A percentile compares a stretch with the other conserved stretches of the same genome.
These are phyloP conservation scores for Coenonympha arcania DNA, from an alignment of 2,888 invertebrate species.

Conservation along the genomic window DNA sequence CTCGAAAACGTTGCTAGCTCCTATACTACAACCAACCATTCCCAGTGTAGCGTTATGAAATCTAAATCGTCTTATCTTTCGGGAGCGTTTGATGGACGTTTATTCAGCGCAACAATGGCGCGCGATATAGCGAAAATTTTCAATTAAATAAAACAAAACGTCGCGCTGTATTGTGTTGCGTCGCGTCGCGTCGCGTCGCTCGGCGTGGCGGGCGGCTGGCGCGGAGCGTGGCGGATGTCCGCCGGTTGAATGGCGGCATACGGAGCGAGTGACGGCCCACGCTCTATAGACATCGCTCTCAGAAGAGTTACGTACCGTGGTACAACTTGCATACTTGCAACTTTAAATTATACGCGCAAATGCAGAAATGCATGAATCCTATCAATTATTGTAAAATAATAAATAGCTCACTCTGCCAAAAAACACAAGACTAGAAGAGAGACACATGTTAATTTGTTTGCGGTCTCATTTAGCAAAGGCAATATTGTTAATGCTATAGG, in stretches of 20 bases:
- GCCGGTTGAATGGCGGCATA: conserved; percentile 31
- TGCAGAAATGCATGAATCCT: no score
- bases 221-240: conserved; percentile 32
- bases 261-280: conserved; percentile 16
- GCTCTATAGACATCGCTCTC: conserved; percentile 9
- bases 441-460: no score
- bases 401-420: no score
- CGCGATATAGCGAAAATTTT: conserved; percentile 61
- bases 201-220: conserved; percentile 25
- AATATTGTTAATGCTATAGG: no score
- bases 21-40: conserved; percentile 10
- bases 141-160: conserved; percentile 67
- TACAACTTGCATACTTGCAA: conserved; percentile 3
- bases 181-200: conserved; percentile 36
- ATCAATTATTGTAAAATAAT: no score
- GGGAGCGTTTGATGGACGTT: conserved; percentile 33
- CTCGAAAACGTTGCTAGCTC: no score
- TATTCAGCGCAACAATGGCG: conserved; percentile 47
- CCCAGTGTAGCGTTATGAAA: conserved; percentile 16
- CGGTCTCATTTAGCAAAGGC: no score
- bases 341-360: not conserved
- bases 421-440: no score
- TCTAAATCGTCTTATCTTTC: conserved; percentile 27
- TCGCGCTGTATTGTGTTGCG: conserved; percentile 49
- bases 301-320: conserved; percentile 3